Conservation (phyloP, 2,113 vertebrate species). For the Scatophagus argus region DNA sequence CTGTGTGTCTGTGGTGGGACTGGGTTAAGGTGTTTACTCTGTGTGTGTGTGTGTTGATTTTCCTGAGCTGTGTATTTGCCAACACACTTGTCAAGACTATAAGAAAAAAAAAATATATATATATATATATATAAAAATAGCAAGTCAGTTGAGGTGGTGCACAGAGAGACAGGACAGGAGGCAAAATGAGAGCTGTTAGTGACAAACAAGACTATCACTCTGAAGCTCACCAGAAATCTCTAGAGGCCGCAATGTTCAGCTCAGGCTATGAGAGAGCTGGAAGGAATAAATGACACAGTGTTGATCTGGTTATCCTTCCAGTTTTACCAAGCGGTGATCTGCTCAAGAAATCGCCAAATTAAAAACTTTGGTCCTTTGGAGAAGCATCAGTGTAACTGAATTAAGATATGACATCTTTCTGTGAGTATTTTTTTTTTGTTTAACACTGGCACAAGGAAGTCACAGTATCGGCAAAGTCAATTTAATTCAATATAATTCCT, state of each 20-base stretch:
- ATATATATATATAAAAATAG: no score
- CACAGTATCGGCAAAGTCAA: constrained; percentile 2
- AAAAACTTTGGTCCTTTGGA: not conserved
- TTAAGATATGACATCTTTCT: not conserved
- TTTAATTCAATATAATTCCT: not conserved
- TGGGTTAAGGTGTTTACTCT: constrained; percentile 40
- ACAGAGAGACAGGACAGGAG: not conserved
- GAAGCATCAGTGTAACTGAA: not conserved
- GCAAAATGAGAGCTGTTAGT: not conserved
- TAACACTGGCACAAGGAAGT: not conserved
- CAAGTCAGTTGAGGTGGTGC: constrained; percentile 35
- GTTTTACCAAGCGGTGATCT: not conserved
- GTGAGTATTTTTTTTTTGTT: not conserved
- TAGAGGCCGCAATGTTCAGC: not conserved
- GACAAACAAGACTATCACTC: constrained; percentile 10
- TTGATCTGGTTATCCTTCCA: not conserved
- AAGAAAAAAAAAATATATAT: constrained; percentile 23
- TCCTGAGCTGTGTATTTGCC: constrained; percentile 29
- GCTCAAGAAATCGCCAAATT: not conserved
- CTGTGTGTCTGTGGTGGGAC: constrained; percentile 22
- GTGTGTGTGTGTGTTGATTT: constrained; percentile 43
- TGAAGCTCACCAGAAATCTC: constrained; percentile 7
- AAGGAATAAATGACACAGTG: not conserved
- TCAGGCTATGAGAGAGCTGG: not conserved
- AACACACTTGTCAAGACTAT: constrained; percentile 27